These are phyloP conservation scores for Drosophila santomea DNA, from an alignment of 1,140 invertebrate species.

Conservation along the genomic window DNA sequence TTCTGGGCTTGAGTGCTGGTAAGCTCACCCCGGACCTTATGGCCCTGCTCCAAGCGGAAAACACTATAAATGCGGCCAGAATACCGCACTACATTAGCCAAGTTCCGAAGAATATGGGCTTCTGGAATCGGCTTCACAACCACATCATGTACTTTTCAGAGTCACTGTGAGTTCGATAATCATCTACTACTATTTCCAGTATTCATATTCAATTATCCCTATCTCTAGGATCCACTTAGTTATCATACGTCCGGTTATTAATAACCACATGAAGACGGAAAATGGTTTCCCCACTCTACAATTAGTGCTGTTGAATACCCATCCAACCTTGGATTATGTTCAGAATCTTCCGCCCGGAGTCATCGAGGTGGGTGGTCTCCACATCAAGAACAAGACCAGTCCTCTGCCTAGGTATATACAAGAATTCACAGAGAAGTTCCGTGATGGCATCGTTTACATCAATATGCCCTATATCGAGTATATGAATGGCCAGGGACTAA, in stretches of 20 bases:
- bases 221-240: constrained; percentile 22
- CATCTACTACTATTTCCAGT: background rate
- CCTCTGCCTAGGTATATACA: constrained; percentile 35
- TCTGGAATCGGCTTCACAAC: constrained; percentile 69
- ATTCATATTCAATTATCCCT: background rate
- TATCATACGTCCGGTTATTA: constrained; percentile 14
- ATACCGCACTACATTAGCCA: constrained; percentile 53
- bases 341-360: constrained; percentile 85
- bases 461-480: constrained; percentile 55
- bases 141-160: constrained; percentile 50
- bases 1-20: constrained; percentile 65
- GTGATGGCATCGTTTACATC: constrained; percentile 75
- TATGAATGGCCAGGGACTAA: constrained; percentile 11
- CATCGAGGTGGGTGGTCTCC: constrained; percentile 86
- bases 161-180: constrained; percentile 48
- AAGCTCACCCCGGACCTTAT: constrained; percentile 49
- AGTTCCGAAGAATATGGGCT: constrained; percentile 56
- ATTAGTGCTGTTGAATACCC: constrained; percentile 84
- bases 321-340: constrained; percentile 84
- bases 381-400: constrained; percentile 69
- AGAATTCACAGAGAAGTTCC: constrained; percentile 55
- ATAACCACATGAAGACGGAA: background rate
- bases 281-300: constrained; percentile 38
- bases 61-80: constrained; percentile 57
- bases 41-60: constrained; percentile 35